These are phyloP conservation scores for Apostichopus japonicus DNA, from an alignment of 35 echinoderm and acorn worm genomes.

Conservation along the genomic window DNA sequence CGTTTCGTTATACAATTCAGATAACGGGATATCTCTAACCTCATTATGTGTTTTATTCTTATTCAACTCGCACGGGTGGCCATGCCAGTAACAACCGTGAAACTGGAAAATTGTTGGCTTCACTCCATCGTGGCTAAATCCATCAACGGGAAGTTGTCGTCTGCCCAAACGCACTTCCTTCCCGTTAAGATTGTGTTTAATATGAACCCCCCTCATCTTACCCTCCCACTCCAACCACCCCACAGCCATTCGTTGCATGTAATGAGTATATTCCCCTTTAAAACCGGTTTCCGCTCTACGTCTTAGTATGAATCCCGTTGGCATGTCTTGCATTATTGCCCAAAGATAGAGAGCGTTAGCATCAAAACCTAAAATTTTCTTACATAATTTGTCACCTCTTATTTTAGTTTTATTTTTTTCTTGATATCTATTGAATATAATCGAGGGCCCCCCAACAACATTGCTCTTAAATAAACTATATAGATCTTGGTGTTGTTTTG, in stretches of 20 bases:
- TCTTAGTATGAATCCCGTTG: slow-evolving; percentile 19
- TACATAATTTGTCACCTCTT: slow-evolving; percentile 46
- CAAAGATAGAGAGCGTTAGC: slow-evolving; percentile 62
- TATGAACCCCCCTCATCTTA: neutral
- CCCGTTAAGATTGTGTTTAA: slow-evolving; percentile 41
- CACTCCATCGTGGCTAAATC: neutral
- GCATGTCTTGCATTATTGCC: slow-evolving; percentile 59
- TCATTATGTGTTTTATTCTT: slow-evolving; percentile 27
- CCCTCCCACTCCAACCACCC: slow-evolving; percentile 59
- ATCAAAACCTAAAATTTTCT: slow-evolving; percentile 56
- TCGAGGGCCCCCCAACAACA: slow-evolving; percentile 42
- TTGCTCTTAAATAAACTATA: slow-evolving; percentile 17
- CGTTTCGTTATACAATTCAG: slow-evolving; percentile 33
- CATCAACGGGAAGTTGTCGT: slow-evolving; percentile 44
- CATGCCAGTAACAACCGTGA: slow-evolving; percentile 41
- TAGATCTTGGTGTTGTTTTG: slow-evolving; percentile 9
- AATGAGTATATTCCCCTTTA: slow-evolving; percentile 28
- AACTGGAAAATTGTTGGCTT: slow-evolving; percentile 39
- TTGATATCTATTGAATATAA: slow-evolving; percentile 53
- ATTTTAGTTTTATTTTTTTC: slow-evolving; percentile 6
- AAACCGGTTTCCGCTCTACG: slow-evolving; percentile 21
- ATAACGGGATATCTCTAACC: neutral
- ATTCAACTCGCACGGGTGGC: neutral
- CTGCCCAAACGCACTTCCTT: neutral
- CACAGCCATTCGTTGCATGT: neutral